Percentiles rank a stretch among this genome's conserved stretches.
Evolutionary conservation across 2,113 vertebrate species (phyloP).

Genomic region (Neodontobutis hainanensis): DNA sequence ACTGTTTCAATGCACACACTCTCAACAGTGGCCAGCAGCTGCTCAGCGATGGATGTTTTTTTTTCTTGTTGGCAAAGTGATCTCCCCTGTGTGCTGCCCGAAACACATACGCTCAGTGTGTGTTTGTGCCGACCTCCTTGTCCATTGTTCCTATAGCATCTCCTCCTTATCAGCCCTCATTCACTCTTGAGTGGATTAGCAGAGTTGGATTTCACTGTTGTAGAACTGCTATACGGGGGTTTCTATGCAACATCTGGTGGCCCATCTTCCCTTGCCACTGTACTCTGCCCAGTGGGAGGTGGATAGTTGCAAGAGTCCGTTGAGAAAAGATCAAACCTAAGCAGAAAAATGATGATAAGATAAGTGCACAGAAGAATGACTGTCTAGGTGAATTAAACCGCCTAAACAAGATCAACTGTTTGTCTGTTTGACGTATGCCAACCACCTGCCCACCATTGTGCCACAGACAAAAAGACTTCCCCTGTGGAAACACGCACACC

Average conservation of each 20-base stretch:
- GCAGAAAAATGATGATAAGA: slow-evolving; percentile 21
- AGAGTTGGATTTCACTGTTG: slow-evolving; percentile 68
- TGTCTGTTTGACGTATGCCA: slow-evolving; percentile 55
- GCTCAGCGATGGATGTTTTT: slow-evolving; percentile 49
- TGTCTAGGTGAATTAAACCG: slow-evolving; percentile 13
- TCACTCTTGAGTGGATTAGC: slow-evolving; percentile 59
- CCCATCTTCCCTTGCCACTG: slow-evolving; percentile 29
- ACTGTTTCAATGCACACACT: slow-evolving; percentile 53
- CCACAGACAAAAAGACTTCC: slow-evolving; percentile 48
- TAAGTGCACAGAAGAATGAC: slow-evolving; percentile 3
- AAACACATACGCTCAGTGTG: slow-evolving; percentile 36
- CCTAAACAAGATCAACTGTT: slow-evolving; percentile 21
- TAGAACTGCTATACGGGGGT: not conserved
- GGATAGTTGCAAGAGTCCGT: slow-evolving; percentile 9
- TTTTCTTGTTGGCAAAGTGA: slow-evolving; percentile 56
- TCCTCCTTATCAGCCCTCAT: slow-evolving; percentile 55
- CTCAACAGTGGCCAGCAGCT: slow-evolving; percentile 59
- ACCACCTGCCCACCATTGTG: slow-evolving; percentile 69
- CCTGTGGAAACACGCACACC: not conserved
- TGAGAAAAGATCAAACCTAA: slow-evolving; percentile 25
- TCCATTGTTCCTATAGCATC: slow-evolving; percentile 43
- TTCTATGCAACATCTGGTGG: slow-evolving; percentile 67
- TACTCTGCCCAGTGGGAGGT: slow-evolving; percentile 29
- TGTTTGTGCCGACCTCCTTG: slow-evolving; percentile 14
- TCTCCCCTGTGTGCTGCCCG: slow-evolving; percentile 34